Evolutionary conservation across 2,113 vertebrate species (phyloP).

Genomic region (Cathartes aura): DNA sequence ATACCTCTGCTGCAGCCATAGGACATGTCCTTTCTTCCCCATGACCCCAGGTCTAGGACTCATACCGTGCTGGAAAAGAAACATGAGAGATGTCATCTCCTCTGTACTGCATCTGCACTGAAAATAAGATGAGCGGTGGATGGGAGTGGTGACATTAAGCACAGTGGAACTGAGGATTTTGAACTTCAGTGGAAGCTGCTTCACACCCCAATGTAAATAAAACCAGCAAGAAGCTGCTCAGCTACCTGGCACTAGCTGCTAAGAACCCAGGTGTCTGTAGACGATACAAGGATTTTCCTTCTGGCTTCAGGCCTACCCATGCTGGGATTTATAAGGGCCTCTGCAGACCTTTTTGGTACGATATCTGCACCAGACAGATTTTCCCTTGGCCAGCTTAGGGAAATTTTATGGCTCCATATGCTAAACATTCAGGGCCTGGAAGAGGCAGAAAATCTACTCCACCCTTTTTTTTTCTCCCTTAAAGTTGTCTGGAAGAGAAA

Average conservation of each 20-base stretch:
- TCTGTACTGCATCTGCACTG: not conserved
- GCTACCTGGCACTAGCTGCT: constrained; percentile 4
- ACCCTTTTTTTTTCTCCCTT: not conserved
- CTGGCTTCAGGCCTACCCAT: not conserved
- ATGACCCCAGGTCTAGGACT: not conserved
- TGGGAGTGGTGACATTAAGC: not conserved
- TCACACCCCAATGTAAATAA: not conserved
- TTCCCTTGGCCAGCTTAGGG: not conserved
- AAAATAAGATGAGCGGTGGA: not conserved
- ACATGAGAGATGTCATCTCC: not conserved
- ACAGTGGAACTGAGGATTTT: not conserved
- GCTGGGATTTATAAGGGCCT: not conserved
- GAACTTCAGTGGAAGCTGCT: not conserved
- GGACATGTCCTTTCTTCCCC: not conserved
- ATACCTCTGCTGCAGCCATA: not conserved
- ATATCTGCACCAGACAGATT: not conserved
- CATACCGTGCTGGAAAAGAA: not conserved
- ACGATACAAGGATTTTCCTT: not conserved
- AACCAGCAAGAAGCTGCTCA: not conserved
- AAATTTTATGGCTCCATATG: constrained; percentile 41
- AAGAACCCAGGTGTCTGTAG: not conserved
- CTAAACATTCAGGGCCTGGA: constrained; percentile 19
- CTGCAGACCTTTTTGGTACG: not conserved
- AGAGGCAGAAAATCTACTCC: not conserved
- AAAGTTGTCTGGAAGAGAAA: not conserved